Percentiles rank a stretch among this genome's conserved stretches.
Conservation (phyloP, 2,888 invertebrate species). For the Caenorhabditis parvicauda region DNA sequence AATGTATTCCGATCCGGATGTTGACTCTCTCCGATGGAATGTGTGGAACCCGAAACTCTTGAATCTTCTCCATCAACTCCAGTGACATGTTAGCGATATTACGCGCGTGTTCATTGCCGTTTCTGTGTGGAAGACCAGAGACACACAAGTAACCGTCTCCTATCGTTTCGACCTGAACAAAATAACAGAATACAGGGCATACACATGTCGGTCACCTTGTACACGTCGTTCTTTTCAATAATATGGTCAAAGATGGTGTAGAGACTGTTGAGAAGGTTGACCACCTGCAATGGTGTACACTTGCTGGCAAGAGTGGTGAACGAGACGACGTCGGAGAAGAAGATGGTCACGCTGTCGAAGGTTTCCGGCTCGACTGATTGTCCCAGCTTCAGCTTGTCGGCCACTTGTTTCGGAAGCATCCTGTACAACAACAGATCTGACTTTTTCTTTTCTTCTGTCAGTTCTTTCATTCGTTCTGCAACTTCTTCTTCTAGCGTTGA, state of each 20-base stretch:
- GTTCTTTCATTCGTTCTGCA: constrained; percentile 48
- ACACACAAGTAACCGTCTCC: constrained; percentile 55
- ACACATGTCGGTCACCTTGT: constrained; percentile 37
- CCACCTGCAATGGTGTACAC: constrained; percentile 54
- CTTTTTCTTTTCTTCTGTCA: constrained; percentile 57
- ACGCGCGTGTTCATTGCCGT: constrained; percentile 50
- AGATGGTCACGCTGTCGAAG: constrained; percentile 50
- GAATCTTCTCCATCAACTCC: constrained; percentile 39
- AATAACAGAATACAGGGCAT: neutral
- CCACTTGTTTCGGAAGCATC: constrained; percentile 55
- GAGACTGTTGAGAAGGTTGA: constrained; percentile 57
- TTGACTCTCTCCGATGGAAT: constrained; percentile 51
- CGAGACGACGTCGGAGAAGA: constrained; percentile 54
- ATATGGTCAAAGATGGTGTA: constrained; percentile 57
- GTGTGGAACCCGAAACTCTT: constrained; percentile 48
- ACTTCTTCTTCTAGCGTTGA: constrained; percentile 51
- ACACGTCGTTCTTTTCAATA: constrained; percentile 53
- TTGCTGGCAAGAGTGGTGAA: constrained; percentile 51
- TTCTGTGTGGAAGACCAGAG: constrained; percentile 53
- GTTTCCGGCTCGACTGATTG: constrained; percentile 51
- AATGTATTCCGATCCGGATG: constrained; percentile 53
- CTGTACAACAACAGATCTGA: constrained; percentile 52
- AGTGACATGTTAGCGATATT: constrained; percentile 52
- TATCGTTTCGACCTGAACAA: constrained; percentile 46
- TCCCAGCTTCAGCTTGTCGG: constrained; percentile 51